Evolutionary conservation across 2,888 invertebrate genomes (phyloP).

Genomic region (Branchellion lobata): DNA sequence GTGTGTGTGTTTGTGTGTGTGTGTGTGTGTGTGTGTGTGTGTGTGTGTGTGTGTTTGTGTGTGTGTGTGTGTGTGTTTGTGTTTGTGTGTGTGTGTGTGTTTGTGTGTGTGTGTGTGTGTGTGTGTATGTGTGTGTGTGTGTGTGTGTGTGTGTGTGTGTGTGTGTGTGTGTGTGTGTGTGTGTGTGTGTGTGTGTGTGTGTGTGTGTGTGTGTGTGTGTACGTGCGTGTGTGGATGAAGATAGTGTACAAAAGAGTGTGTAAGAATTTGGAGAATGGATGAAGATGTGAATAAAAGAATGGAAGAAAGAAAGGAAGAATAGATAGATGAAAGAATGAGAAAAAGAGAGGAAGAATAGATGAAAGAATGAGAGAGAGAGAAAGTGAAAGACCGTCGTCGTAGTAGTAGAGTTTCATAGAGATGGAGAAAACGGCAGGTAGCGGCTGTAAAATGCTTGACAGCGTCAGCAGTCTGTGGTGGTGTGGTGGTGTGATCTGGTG

Average conservation of each 20-base stretch:
- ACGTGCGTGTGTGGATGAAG: neutral
- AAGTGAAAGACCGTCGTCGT: conserved; percentile 63
- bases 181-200: conserved; percentile 4
- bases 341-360: neutral
- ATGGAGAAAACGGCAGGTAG: conserved; percentile 62
- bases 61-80: neutral
- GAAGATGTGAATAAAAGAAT: too few relatives aligned
- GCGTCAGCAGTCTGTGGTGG: conserved; percentile 55
- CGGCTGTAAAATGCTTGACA: conserved; percentile 60
- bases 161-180: neutral
- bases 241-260: neutral
- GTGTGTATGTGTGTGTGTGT: neutral
- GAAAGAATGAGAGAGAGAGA: too few relatives aligned
- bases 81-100: neutral
- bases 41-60: neutral
- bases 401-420: conserved; percentile 63
- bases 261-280: too few relatives aligned
- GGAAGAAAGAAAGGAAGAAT: too few relatives aligned
- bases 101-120: neutral
- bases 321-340: neutral
- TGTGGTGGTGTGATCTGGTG: too few relatives aligned
- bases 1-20: neutral
- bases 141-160: conserved; percentile 1
- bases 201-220: neutral
- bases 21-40: neutral